phyloP scores from a whole-genome alignment of 2,113 vertebrate species.

The Potamarius usumacintae region DNA sequence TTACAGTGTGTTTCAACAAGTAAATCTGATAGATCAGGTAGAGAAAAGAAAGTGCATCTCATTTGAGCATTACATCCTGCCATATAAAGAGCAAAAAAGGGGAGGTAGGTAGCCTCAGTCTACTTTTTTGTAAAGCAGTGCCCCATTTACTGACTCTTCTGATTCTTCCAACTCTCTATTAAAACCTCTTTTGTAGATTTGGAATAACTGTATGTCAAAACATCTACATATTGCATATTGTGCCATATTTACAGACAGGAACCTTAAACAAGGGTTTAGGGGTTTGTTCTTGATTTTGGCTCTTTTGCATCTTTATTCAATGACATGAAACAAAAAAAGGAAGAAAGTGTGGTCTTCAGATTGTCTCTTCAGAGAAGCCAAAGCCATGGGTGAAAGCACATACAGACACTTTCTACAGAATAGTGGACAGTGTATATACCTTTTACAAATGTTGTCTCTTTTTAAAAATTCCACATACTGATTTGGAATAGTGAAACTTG shows the following conservation, averaged over 20 bases:
- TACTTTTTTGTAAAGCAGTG: slow-evolving; percentile 2
- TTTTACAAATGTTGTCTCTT: not conserved
- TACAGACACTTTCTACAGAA: slow-evolving; percentile 6
- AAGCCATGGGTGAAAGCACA: slow-evolving; percentile 10
- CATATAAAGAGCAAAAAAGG: slow-evolving; percentile 2
- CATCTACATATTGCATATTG: slow-evolving; percentile 14
- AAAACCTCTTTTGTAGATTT: slow-evolving; percentile 5
- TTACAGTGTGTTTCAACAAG: slow-evolving; percentile 12
- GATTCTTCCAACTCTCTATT: not conserved
- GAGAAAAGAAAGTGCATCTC: not conserved
- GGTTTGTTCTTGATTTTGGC: slow-evolving; percentile 19
- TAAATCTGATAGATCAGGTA: slow-evolving; percentile 8
- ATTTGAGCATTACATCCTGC: not conserved
- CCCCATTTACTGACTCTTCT: not conserved
- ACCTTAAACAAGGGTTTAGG: slow-evolving; percentile 8
- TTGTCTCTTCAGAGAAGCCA: slow-evolving; percentile 19
- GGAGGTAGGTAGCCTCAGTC: slow-evolving; percentile 23
- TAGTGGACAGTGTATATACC: not conserved
- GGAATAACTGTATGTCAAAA: not conserved
- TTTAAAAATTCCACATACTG: not conserved
- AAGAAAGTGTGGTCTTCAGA: slow-evolving; percentile 1
- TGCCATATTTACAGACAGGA: slow-evolving; percentile 14
- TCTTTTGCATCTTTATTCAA: slow-evolving; percentile 8
- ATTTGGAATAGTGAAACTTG: not conserved
- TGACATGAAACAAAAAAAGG: not conserved